phyloP scores from a whole-genome alignment of 2,888 invertebrate genomes.

The Drosophila aldrichi region DNA sequence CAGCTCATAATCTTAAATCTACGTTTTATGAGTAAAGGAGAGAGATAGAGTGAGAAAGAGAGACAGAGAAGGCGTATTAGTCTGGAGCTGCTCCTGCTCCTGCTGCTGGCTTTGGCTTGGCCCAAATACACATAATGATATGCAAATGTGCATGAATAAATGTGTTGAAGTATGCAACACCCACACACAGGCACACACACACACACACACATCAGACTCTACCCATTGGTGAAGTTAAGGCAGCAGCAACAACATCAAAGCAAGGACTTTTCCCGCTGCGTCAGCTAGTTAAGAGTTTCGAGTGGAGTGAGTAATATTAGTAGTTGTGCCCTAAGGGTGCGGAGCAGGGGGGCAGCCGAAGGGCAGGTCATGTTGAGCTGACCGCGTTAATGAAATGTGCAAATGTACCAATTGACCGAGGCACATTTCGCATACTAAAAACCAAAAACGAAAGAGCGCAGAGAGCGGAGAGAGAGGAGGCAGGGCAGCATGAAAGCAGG shows the following conservation, averaged over 20 bases:
- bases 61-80: conserved; percentile 25
- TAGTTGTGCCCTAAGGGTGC: neutral
- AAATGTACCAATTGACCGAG: conserved; percentile 77
- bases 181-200: conserved; percentile 20
- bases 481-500: too few relatives aligned
- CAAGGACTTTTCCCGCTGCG: conserved; percentile 61
- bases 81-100: conserved; percentile 30
- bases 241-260: conserved; percentile 71
- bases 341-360: conserved; percentile 1
- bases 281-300: conserved; percentile 70
- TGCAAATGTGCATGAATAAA: conserved; percentile 78
- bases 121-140: conserved; percentile 72
- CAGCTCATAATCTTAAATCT: conserved; percentile 80
- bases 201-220: conserved; percentile 32
- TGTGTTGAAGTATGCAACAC: conserved; percentile 64
- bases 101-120: conserved; percentile 32
- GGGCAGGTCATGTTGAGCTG: conserved; percentile 49
- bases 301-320: conserved; percentile 21
- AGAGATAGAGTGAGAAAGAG: neutral
- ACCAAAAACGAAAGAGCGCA: conserved; percentile 17
- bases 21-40: conserved; percentile 61
- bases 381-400: conserved; percentile 77
- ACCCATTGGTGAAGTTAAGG: conserved; percentile 42
- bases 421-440: conserved; percentile 61
- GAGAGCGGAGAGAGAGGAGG: too few relatives aligned